These are phyloP conservation scores for Pollenia angustigena DNA, from an alignment of 2,888 invertebrate species.

Conservation along the genomic window DNA sequence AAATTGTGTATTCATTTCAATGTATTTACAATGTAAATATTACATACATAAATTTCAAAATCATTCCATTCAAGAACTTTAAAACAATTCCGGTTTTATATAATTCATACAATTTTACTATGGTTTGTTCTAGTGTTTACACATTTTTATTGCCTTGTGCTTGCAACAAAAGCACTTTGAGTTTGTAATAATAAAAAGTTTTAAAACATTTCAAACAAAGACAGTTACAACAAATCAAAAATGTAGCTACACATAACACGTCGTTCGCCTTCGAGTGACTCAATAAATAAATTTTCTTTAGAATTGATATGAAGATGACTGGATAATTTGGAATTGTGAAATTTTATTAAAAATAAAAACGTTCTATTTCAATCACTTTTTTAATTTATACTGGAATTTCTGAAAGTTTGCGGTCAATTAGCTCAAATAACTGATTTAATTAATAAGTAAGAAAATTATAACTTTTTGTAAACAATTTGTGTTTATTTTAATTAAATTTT, in stretches of 20 bases:
- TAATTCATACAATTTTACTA: not conserved
- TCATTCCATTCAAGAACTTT: too few relatives aligned
- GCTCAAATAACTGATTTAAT: too few relatives aligned
- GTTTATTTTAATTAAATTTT: too few relatives aligned
- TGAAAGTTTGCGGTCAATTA: too few relatives aligned
- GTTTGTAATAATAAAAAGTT: not conserved
- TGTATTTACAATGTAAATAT: too few relatives aligned
- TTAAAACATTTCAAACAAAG: not conserved
- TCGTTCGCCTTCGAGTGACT: not conserved
- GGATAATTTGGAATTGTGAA: not conserved
- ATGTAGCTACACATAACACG: not conserved
- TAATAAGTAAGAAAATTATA: too few relatives aligned
- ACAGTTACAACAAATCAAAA: not conserved
- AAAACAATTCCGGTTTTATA: not conserved
- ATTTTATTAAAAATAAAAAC: not conserved
- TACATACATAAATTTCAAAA: too few relatives aligned
- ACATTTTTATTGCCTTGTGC: conserved; percentile 3
- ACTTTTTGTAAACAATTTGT: too few relatives aligned
- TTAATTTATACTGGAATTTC: too few relatives aligned
- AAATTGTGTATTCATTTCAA: too few relatives aligned
- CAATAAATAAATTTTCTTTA: conserved; percentile 8
- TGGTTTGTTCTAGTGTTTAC: not conserved
- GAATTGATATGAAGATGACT: conserved; percentile 3
- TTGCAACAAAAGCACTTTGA: conserved; percentile 3
- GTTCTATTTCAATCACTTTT: too few relatives aligned